Conservation (phyloP, 2,113 vertebrate genomes). For the Crotalus viridis region DNA sequence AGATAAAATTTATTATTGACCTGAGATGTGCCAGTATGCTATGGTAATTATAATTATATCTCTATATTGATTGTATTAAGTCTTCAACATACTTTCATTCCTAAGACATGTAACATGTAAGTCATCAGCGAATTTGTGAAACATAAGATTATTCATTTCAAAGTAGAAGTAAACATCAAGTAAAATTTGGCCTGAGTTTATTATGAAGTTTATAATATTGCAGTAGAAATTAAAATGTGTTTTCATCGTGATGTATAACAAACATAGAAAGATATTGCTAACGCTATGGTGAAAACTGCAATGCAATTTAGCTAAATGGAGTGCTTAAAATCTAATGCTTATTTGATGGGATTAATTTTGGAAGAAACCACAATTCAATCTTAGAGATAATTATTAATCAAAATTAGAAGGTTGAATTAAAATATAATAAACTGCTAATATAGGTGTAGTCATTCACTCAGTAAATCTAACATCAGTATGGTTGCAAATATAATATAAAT, state of each 20-base stretch:
- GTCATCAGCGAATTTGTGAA: not conserved
- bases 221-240: not conserved
- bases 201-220: not conserved
- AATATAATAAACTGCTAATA: not conserved
- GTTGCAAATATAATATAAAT: not conserved
- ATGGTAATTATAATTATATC: not conserved
- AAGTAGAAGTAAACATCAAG: constrained; percentile 7
- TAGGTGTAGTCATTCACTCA: not conserved
- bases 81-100: not conserved
- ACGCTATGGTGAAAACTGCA: not conserved
- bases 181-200: not conserved
- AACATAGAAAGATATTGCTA: not conserved
- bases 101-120: not conserved
- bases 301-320: not conserved
- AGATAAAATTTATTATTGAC: not conserved
- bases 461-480: not conserved
- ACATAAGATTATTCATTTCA: not conserved
- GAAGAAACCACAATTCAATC: constrained; percentile 1
- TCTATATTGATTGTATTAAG: constrained; percentile 6
- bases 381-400: constrained; percentile 2
- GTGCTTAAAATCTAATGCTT: not conserved
- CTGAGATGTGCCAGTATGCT: constrained; percentile 12
- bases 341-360: constrained; percentile 15
- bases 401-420: constrained; percentile 6
- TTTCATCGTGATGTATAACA: not conserved